Percentiles rank a stretch among this genome's conserved stretches.
Conservation (phyloP, 2,888 invertebrate genomes). For the Cephonodes hylas region DNA sequence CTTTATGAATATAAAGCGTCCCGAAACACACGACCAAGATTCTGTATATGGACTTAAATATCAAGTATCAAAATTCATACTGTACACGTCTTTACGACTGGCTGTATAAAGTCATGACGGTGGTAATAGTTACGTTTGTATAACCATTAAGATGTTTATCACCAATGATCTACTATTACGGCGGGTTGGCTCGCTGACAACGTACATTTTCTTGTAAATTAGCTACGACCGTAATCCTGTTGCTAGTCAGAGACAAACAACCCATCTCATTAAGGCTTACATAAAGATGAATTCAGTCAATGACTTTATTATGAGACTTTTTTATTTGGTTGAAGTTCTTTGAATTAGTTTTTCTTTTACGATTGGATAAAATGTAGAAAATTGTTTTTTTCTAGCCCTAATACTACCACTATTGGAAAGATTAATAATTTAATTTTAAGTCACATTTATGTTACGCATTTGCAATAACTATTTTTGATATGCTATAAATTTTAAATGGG, state of each 20-base stretch:
- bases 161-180: neutral
- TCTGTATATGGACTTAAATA: neutral
- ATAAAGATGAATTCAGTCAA: neutral
- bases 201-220: neutral
- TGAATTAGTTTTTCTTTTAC: too few species aligned
- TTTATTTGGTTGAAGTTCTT: too few species aligned
- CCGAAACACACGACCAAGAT: neutral
- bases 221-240: neutral
- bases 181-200: neutral
- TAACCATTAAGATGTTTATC: neutral
- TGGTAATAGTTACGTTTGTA: neutral
- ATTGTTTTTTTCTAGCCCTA: too few species aligned
- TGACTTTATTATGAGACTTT: too few species aligned
- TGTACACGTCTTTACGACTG: neutral
- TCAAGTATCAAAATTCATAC: neutral
- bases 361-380: too few species aligned
- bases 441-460: too few species aligned
- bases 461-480: too few species aligned
- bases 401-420: too few species aligned
- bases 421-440: too few species aligned
- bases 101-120: slow-evolving; percentile 3
- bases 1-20: neutral
- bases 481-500: too few species aligned
- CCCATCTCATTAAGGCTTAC: neutral
- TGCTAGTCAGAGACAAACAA: neutral